Percentiles rank a stretch among this genome's conserved stretches.
Evolutionary conservation across 2,888 invertebrate genomes (phyloP).

Genomic region (Petrolisthes cinctipes): DNA sequence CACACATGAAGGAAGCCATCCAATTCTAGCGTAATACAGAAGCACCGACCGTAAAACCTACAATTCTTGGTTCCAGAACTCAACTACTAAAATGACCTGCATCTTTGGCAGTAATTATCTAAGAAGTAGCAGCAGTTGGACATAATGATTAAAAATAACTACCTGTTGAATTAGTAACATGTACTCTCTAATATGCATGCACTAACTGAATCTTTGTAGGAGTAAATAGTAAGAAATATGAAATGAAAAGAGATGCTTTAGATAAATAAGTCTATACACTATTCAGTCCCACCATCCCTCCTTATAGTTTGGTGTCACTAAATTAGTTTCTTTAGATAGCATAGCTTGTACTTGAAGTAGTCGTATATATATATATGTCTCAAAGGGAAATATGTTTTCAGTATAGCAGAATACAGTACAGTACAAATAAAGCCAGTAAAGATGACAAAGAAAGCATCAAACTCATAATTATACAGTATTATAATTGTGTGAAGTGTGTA

Average conservation of each 20-base stretch:
- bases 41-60: too few relatives aligned
- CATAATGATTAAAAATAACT: constrained; percentile 53
- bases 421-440: too few relatives aligned
- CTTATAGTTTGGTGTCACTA: constrained; percentile 13
- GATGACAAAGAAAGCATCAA: too few relatives aligned
- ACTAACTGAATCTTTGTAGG: constrained; percentile 51
- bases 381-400: too few relatives aligned
- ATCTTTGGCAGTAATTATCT: constrained; percentile 35
- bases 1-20: too few relatives aligned
- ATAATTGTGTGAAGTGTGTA: too few relatives aligned
- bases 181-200: constrained; percentile 53
- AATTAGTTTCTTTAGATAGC: constrained; percentile 1
- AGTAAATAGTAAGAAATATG: constrained; percentile 15
- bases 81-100: constrained; percentile 47
- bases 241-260: constrained; percentile 13
- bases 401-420: too few relatives aligned
- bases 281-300: constrained; percentile 21
- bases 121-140: constrained; percentile 45
- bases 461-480: too few relatives aligned
- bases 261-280: constrained; percentile 24
- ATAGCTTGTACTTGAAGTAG: constrained; percentile 17
- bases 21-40: too few relatives aligned
- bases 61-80: background rate
- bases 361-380: background rate
- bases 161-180: constrained; percentile 49